Evolutionary conservation across 2,888 invertebrate species (phyloP), one percentile per base, ranked within the genome.

Genomic region (Nymphalis urticae): DNA sequence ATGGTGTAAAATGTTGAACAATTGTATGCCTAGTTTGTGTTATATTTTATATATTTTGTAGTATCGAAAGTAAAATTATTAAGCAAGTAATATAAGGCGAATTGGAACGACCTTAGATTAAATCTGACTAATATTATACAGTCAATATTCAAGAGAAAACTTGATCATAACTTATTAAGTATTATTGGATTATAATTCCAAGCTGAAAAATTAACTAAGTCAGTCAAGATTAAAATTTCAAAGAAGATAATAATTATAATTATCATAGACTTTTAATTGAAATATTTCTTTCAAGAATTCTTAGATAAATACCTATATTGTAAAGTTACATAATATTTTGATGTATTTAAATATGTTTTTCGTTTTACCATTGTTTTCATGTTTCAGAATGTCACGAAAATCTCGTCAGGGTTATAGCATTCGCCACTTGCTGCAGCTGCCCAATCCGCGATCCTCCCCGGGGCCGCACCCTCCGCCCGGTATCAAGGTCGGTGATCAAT

Each of bases 351-450:
- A 17, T 9, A 51, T 51, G 2, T 21, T 54, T 3, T 27, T 27
- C 5, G 16, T 36, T 56, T 56, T 27, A 36, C 9, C 13, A n/a
- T 51, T 53, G 51, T 58, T 32, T 48, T 36, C 48, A 47, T 70
- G 63, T 73, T 62, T 71, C 85, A 93, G 93, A 82, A 93, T 93
- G 93, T 92, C 93, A 77, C 90, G 90, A 69, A 92, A 92, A 77
- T 85, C 89, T 64, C 89, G 91, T 36, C 90, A 92, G 72, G 90
- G 91, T 61, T 93, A 93, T 85, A 92, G 90, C 83, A 93, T 93
- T 76, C 87, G 93, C 36, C 92, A 93, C 73, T 82, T 93, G 62
- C 89, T 93, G 56, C 93, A 93, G 80, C 80, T 93, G 75, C 93
- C 93, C 42, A 86, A 84, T 73, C 87, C 86, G 5, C 83, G 88